Percentiles rank a stretch among this genome's conserved stretches.
Conservation (phyloP, 2,888 invertebrate species). For the Itoplectis maculator region DNA sequence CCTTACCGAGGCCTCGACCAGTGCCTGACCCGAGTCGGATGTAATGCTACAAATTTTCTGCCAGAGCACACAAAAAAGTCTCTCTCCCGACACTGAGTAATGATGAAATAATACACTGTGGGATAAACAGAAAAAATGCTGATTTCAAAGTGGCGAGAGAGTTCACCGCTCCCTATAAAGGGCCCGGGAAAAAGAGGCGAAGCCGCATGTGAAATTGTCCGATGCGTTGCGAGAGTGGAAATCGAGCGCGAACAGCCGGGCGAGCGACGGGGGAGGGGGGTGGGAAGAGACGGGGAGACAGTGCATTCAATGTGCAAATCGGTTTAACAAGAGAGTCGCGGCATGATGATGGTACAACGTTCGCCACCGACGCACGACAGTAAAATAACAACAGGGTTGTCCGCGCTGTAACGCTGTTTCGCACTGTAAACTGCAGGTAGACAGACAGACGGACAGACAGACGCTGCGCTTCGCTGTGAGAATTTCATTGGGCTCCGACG, state of each 20-base stretch:
- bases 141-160: neutral
- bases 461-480: slow-evolving; percentile 6
- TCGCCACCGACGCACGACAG: slow-evolving; percentile 62
- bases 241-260: slow-evolving; percentile 56
- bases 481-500: slow-evolving; percentile 6
- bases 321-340: slow-evolving; percentile 77
- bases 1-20: too few relatives aligned
- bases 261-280: slow-evolving; percentile 46
- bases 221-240: slow-evolving; percentile 63
- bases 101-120: neutral
- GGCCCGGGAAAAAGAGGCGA: neutral
- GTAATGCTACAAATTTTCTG: too few relatives aligned
- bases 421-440: slow-evolving; percentile 12
- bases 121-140: neutral
- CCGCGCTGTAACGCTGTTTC: slow-evolving; percentile 67
- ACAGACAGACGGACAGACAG: neutral
- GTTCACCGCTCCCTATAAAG: neutral
- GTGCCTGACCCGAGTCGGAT: too few relatives aligned
- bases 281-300: slow-evolving; percentile 56
- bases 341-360: slow-evolving; percentile 40
- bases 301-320: slow-evolving; percentile 81
- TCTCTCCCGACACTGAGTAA: neutral
- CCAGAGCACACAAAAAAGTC: neutral
- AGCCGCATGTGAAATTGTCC: slow-evolving; percentile 76
- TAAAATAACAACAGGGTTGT: slow-evolving; percentile 79